Percentiles rank a stretch among this genome's conserved stretches.
These are phyloP conservation scores for Onychorhynchus coronatus DNA, from an alignment of 2,113 vertebrate genomes.

Conservation along the genomic window DNA sequence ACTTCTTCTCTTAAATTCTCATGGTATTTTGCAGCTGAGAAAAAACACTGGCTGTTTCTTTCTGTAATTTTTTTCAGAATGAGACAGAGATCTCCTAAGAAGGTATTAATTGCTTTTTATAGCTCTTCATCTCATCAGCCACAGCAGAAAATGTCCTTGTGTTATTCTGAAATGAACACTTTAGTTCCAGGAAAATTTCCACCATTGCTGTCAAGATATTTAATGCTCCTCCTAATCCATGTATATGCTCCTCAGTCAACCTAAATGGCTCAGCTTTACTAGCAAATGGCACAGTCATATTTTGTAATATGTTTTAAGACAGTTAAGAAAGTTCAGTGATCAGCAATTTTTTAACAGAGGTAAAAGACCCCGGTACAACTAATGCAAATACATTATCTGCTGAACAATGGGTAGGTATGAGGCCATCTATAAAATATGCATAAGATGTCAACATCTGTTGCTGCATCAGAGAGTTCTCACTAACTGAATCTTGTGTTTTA, in stretches of 20 bases:
- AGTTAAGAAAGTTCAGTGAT: slow-evolving; percentile 64
- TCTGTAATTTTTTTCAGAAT: slow-evolving; percentile 66
- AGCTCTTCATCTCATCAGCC: slow-evolving; percentile 73
- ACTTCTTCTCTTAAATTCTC: slow-evolving; percentile 71
- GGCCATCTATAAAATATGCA: slow-evolving; percentile 63
- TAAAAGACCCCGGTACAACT: slow-evolving; percentile 68
- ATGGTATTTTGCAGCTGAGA: slow-evolving; percentile 63
- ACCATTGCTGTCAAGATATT: slow-evolving; percentile 65
- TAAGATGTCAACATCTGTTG: slow-evolving; percentile 72
- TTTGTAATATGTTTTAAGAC: slow-evolving; percentile 67
- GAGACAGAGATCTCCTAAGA: slow-evolving; percentile 61
- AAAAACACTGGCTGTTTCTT: slow-evolving; percentile 58
- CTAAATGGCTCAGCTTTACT: slow-evolving; percentile 70
- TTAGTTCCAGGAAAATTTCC: slow-evolving; percentile 69
- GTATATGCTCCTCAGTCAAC: slow-evolving; percentile 74
- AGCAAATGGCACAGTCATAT: slow-evolving; percentile 63
- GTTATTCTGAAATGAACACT: slow-evolving; percentile 68
- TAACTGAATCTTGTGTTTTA: slow-evolving; percentile 72
- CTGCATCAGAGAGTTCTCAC: slow-evolving; percentile 74
- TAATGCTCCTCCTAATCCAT: slow-evolving; percentile 73
- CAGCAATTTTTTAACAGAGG: slow-evolving; percentile 68
- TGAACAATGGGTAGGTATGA: slow-evolving; percentile 71
- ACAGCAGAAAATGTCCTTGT: slow-evolving; percentile 67
- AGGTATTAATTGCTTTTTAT: slow-evolving; percentile 73
- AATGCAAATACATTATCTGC: slow-evolving; percentile 66